Percentiles rank a stretch among this genome's conserved stretches.
Evolutionary conservation across 2,797 vertebrate species (phyloP).

Genomic region (Schizothorax lantsangensis): DNA sequence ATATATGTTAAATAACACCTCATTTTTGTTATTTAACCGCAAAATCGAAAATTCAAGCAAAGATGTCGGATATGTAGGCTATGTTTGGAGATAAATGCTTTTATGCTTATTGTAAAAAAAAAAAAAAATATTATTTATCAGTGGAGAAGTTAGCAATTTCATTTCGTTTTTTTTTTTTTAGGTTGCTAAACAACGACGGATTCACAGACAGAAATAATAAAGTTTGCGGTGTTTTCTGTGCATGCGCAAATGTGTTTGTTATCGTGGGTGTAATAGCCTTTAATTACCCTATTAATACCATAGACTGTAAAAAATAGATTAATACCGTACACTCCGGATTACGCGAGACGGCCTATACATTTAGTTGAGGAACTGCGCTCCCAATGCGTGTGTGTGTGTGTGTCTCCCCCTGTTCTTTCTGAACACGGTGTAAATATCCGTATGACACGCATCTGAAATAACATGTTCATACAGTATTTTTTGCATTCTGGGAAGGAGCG

Average conservation of each 20-base stretch:
- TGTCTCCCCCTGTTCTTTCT: no score
- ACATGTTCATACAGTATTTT: no score
- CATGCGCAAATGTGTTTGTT: not conserved
- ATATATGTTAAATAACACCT: slow-evolving; percentile 6
- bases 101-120: not conserved
- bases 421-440: no score
- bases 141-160: slow-evolving; percentile 12
- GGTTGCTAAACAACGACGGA: slow-evolving; percentile 13
- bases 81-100: slow-evolving; percentile 8
- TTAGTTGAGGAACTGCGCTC: no score
- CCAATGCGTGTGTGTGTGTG: no score
- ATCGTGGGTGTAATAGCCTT: not conserved
- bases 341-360: no score
- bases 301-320: no score
- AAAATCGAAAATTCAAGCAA: slow-evolving; percentile 16
- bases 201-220: not conserved
- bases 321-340: no score
- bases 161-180: not conserved
- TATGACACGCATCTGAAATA: no score
- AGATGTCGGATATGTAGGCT: not conserved
- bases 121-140: not conserved
- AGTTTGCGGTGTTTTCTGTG: not conserved
- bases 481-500: no score
- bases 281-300: not conserved
- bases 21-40: slow-evolving; percentile 9